Evolutionary conservation across 2,797 vertebrate genomes (phyloP).

Genomic region (Neostethus bicornis): DNA sequence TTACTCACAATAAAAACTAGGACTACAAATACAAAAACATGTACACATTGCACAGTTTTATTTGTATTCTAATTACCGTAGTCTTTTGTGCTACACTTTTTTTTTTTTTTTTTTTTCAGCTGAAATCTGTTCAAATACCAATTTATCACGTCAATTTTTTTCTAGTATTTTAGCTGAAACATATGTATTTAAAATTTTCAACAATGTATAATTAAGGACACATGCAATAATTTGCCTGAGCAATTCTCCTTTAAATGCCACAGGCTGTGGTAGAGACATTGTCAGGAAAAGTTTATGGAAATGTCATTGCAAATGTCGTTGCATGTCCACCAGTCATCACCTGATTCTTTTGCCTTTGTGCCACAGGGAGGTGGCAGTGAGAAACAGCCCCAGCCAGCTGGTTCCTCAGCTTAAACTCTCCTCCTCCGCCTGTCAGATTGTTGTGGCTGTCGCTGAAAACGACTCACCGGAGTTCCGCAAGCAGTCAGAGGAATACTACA

Average conservation of each 20-base stretch:
- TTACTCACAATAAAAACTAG: slow-evolving; percentile 8
- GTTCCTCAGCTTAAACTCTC: slow-evolving; percentile 54
- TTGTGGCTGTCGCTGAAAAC: slow-evolving; percentile 85
- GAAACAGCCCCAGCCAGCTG: slow-evolving; percentile 86
- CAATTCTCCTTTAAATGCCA: neutral
- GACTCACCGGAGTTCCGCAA: slow-evolving; percentile 90
- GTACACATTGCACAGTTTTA: slow-evolving; percentile 5
- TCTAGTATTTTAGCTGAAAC: too few relatives aligned
- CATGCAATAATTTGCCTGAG: neutral
- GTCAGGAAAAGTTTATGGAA: neutral
- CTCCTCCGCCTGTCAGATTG: slow-evolving; percentile 72
- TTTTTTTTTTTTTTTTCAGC: neutral
- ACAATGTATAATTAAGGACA: neutral
- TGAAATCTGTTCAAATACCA: neutral
- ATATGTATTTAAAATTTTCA: neutral
- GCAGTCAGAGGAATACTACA: slow-evolving; percentile 85
- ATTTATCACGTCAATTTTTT: too few relatives aligned
- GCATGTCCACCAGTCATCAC: slow-evolving; percentile 27
- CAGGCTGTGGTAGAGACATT: neutral
- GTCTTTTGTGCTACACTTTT: too few relatives aligned
- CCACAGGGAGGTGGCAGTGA: slow-evolving; percentile 85
- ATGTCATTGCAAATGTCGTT: slow-evolving; percentile 3
- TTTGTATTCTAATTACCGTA: slow-evolving; percentile 1
- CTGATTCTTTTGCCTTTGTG: slow-evolving; percentile 36
- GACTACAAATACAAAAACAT: slow-evolving; percentile 8